Evolutionary conservation across 2,888 invertebrate genomes (phyloP), one percentile per base, ranked within the genome.

Genomic region (Thereva unica): DNA sequence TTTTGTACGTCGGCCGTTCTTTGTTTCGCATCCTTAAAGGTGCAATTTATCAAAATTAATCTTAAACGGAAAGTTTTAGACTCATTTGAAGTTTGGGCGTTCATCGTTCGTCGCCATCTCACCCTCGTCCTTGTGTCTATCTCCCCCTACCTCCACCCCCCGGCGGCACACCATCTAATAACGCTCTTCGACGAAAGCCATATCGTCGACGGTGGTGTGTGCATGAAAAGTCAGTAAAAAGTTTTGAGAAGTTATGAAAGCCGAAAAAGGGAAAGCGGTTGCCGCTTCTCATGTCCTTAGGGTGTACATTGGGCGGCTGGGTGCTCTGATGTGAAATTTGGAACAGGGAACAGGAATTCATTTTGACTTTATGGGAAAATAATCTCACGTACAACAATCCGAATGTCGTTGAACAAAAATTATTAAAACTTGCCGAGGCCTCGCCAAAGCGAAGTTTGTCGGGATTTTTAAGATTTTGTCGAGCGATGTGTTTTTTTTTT

Each of bases 41-140:
- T 59, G 59, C 45, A 49, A 63, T 63, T 63, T 53, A 53, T 63
- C 63, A 63, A 63, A 63, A 63, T 63, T 63, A 42, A 63, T 63
- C 52, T 63, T 63, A 52, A 63, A 52, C 52, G 52, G 42, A 63
- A 63, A 63, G 34, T 63, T 63, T 63, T 63, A 63, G 50, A 41
- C 35, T 63, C 63, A 42, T 53, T 57, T 63, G 42, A 63, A 63
- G 5, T 63, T 63, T n/a, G 50, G n/a, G 12, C 61, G 8, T 12
- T n/a, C 40, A 23, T 23, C 23, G 23, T 23, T 23, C 23, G 23
- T 23, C 23, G 23, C 23, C 23, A 23, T 23, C 23, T 23, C 23
- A 23, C 23, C 23, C 23, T 23, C 23, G 23, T 23, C 23, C 23
- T 23, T 23, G 23, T 23, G 23, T 23, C 23, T 9, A 54, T 52